Conservation (phyloP, 2,797 vertebrate species). For the Tinamus major region DNA sequence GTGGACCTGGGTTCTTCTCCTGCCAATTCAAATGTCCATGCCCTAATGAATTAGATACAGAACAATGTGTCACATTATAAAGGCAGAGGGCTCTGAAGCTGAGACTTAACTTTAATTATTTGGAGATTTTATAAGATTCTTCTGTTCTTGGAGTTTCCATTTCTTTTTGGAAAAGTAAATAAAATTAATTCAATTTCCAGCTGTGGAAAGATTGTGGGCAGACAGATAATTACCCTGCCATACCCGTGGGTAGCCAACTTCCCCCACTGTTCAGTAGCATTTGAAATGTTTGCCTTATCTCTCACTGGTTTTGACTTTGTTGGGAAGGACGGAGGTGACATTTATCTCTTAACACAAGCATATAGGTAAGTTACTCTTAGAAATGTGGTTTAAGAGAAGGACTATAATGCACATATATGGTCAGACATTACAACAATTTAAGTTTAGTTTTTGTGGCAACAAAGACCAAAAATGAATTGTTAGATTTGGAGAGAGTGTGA, state of each 20-base stretch:
- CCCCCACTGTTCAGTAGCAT: conserved; percentile 15
- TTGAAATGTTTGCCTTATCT: conserved; percentile 21
- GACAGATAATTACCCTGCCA: conserved; percentile 38
- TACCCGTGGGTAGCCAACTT: conserved; percentile 17
- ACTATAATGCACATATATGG: background rate
- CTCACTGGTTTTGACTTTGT: conserved; percentile 18
- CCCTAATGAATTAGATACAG: background rate
- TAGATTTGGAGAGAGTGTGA: conserved; percentile 29
- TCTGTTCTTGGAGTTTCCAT: conserved; percentile 31
- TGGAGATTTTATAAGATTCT: conserved; percentile 24
- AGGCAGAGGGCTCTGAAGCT: background rate
- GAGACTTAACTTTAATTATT: conserved; percentile 29
- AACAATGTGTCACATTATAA: background rate
- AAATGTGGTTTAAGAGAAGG: background rate
- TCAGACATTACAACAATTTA: background rate
- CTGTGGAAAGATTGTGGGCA: conserved; percentile 40
- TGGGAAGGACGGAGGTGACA: conserved; percentile 12
- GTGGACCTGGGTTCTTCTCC: background rate
- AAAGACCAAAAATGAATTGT: background rate
- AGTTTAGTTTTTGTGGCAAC: background rate
- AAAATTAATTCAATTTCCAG: conserved; percentile 52
- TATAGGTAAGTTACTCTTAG: background rate
- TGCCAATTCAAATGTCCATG: background rate
- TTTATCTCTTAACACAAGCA: conserved; percentile 37
- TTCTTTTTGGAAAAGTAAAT: conserved; percentile 64